phyloP scores from a whole-genome alignment of 2,888 invertebrate species.

The Melangyna quadrimaculata region DNA sequence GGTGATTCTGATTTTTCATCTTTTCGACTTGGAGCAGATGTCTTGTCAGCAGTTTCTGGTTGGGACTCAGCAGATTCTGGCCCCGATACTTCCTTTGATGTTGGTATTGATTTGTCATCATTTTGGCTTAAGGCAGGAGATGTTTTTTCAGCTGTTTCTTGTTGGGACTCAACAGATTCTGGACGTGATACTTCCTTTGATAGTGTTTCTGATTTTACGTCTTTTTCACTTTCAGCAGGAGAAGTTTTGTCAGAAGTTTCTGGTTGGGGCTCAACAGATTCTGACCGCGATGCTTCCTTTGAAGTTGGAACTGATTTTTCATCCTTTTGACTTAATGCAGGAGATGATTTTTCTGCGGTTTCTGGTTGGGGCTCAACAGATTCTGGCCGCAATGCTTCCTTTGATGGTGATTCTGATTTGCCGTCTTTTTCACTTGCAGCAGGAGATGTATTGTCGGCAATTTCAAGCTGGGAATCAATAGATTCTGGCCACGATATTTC shows the following conservation, averaged over 20 bases:
- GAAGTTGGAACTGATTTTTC: constrained; percentile 51
- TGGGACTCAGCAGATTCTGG: constrained; percentile 33
- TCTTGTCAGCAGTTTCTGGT: constrained; percentile 45
- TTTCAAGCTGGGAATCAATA: too few species aligned
- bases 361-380: constrained; percentile 44
- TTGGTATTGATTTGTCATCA: too few species aligned
- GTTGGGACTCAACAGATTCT: constrained; percentile 37
- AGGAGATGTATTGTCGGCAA: too few species aligned
- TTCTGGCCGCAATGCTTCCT: constrained; percentile 69
- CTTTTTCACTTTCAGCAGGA: background rate
- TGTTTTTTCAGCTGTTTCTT: background rate
- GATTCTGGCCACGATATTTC: too few species aligned
- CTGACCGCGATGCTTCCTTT: constrained; percentile 56
- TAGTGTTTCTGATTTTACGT: constrained; percentile 41
- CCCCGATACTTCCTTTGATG: too few species aligned
- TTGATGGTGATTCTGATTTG: too few species aligned
- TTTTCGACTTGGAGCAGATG: background rate
- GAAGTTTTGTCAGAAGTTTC: background rate
- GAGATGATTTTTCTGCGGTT: background rate
- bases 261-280: constrained; percentile 15
- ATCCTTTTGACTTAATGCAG: constrained; percentile 9
- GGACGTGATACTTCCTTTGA: constrained; percentile 70
- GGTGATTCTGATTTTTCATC: background rate
- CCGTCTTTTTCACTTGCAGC: too few species aligned
- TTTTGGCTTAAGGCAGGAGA: too few species aligned